phyloP scores from a whole-genome alignment of 2,888 invertebrate species.

The Seira musarum region DNA sequence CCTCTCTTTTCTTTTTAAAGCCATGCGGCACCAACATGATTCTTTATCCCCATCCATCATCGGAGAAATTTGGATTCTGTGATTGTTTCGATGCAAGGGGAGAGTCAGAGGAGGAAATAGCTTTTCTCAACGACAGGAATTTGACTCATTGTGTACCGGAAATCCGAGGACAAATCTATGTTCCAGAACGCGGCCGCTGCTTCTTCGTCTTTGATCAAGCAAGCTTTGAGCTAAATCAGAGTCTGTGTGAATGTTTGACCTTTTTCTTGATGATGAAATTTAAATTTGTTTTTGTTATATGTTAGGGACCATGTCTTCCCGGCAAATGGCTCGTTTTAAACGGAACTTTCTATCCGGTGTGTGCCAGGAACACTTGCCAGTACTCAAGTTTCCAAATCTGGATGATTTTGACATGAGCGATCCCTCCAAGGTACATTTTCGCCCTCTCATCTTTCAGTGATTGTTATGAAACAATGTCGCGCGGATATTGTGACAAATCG shows the following conservation, averaged over 20 bases:
- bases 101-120: constrained; percentile 55
- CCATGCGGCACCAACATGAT: constrained; percentile 55
- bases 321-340: constrained; percentile 64
- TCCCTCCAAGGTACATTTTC: constrained; percentile 47
- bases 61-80: constrained; percentile 53
- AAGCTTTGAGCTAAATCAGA: neutral
- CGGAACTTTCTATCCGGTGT: constrained; percentile 56
- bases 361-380: constrained; percentile 53
- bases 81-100: constrained; percentile 62
- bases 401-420: constrained; percentile 8
- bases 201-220: constrained; percentile 63
- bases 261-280: neutral
- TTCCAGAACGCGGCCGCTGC: constrained; percentile 60
- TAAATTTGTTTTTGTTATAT: neutral
- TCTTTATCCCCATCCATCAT: constrained; percentile 51
- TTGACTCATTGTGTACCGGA: constrained; percentile 53
- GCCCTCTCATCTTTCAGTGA: constrained; percentile 30
- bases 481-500: constrained; percentile 56
- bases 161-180: constrained; percentile 55
- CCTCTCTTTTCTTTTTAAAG: constrained; percentile 13
- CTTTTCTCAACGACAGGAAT: constrained; percentile 35
- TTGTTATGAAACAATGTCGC: constrained; percentile 54
- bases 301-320: constrained; percentile 57
- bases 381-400: neutral
- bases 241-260: neutral